Evolutionary conservation across 2,113 vertebrate genomes (phyloP).

Genomic region (Oryzias curvinotus): DNA sequence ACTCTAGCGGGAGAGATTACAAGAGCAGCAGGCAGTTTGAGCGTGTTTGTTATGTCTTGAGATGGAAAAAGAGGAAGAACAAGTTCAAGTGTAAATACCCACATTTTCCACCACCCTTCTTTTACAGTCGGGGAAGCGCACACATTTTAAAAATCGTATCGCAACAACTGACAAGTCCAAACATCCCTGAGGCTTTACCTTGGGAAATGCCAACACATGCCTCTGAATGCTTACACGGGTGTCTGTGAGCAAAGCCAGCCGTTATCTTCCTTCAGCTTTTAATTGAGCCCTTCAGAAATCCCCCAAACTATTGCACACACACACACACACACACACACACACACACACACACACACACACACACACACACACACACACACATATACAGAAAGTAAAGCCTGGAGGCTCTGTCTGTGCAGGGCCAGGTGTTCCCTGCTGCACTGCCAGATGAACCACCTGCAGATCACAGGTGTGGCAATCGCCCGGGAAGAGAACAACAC

Average conservation of each 20-base stretch:
- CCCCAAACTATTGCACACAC: slow-evolving; percentile 34
- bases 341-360: slow-evolving; percentile 37
- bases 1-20: slow-evolving; percentile 4
- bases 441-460: slow-evolving; percentile 80
- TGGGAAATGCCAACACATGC: slow-evolving; percentile 63
- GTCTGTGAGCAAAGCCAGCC: slow-evolving; percentile 40
- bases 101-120: neutral
- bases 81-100: slow-evolving; percentile 29
- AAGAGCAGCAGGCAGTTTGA: slow-evolving; percentile 5
- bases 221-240: slow-evolving; percentile 22
- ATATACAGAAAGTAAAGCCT: slow-evolving; percentile 41
- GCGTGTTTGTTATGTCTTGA: slow-evolving; percentile 35
- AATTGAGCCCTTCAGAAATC: slow-evolving; percentile 74
- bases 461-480: slow-evolving; percentile 78
- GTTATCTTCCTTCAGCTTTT: slow-evolving; percentile 70
- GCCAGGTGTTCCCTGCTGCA: slow-evolving; percentile 76
- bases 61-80: slow-evolving; percentile 6
- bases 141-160: slow-evolving; percentile 23
- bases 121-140: slow-evolving; percentile 7
- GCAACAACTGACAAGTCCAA: slow-evolving; percentile 59
- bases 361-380: slow-evolving; percentile 38
- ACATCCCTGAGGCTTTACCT: slow-evolving; percentile 61
- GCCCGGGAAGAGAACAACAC: slow-evolving; percentile 75
- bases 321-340: slow-evolving; percentile 18
- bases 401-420: slow-evolving; percentile 60